Evolutionary conservation across 2,888 invertebrate species (phyloP), one percentile per base, ranked within the genome.

Genomic region (Apotomis betuletana): DNA sequence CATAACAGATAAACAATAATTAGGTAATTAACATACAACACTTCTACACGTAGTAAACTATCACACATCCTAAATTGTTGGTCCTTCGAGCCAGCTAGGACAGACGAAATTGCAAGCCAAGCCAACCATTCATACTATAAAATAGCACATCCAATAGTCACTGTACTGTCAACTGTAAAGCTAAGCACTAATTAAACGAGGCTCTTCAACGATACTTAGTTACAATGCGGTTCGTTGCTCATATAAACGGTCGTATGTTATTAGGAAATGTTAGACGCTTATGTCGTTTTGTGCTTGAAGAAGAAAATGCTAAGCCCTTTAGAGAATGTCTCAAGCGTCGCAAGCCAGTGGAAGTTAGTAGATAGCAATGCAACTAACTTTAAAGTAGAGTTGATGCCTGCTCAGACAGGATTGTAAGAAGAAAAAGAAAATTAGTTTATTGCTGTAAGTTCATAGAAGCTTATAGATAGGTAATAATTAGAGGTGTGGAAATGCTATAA

Each of bases 381-480:
- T 8, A 12, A 27, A 51, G 70, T 70, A 70, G 75, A 69, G 67
- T 75, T 81, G 83, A 83, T 80, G 81, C 75, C 78, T 81, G 79
- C 84, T 83, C 84, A 85, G 85, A 84, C 85, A 57, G 82, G 83
- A 83, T 84, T 83, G 81, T 52, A 63, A 10, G 9, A 51, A 36
- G 51, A 63, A 62, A 8, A 51, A 63, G 62, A 62, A n/a, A 36
- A 51, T 38, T 57, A 58, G 36, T 62, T 62, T 13, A 38, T 41
- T 41, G 49, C 12, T 49, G 6, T 10, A 27, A 0, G 15, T 13
- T 6, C 46, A 36, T 49, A 0, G 4, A 6, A 44, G 44, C 4
- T 3, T 44, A 6, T 44, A 8, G 5, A 8, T 44, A 27, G 2
- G 27, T 27, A 27, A 27, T 27, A 2, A 27, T 27, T 27, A 27